phyloP scores from a whole-genome alignment of 2,888 invertebrate species.

The Caenorhabditis parvicauda region DNA sequence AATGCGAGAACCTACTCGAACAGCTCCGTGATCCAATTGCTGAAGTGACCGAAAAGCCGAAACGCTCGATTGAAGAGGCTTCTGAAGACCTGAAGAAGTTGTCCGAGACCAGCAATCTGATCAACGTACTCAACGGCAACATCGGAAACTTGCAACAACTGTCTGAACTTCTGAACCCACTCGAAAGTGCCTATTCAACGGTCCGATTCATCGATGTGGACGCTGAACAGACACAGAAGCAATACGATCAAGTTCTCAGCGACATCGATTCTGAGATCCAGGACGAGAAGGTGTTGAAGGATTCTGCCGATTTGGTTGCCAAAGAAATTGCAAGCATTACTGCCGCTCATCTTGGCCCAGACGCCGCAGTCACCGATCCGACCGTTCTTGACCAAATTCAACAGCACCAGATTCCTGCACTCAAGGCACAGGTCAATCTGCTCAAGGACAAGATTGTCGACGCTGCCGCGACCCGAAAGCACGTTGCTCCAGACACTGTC shows the following conservation, averaged over 20 bases:
- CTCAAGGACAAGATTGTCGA: constrained; percentile 6
- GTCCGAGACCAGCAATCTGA: constrained; percentile 5
- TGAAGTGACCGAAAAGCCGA: constrained; percentile 22
- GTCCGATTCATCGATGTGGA: constrained; percentile 49
- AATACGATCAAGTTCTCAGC: constrained; percentile 33
- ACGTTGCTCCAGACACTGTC: background rate
- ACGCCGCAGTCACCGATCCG: constrained; percentile 1
- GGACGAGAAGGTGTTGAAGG: constrained; percentile 24
- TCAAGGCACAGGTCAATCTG: background rate
- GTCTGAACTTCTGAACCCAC: constrained; percentile 38
- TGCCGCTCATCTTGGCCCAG: no score
- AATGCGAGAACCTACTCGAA: constrained; percentile 20
- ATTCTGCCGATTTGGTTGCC: constrained; percentile 11
- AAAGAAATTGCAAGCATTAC: constrained; percentile 7
- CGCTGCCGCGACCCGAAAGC: background rate
- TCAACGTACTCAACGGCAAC: constrained; percentile 14
- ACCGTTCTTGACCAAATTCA: no score
- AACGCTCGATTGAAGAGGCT: constrained; percentile 18
- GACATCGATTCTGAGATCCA: constrained; percentile 23
- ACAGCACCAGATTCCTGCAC: constrained; percentile 1
- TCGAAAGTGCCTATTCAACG: constrained; percentile 42
- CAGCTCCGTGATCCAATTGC: constrained; percentile 22
- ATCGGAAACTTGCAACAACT: constrained; percentile 28
- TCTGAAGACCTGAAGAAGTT: constrained; percentile 11
- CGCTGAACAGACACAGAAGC: constrained; percentile 35